These are phyloP conservation scores for Sesamia inferens DNA, from an alignment of 2,888 invertebrate species.

Conservation along the genomic window DNA sequence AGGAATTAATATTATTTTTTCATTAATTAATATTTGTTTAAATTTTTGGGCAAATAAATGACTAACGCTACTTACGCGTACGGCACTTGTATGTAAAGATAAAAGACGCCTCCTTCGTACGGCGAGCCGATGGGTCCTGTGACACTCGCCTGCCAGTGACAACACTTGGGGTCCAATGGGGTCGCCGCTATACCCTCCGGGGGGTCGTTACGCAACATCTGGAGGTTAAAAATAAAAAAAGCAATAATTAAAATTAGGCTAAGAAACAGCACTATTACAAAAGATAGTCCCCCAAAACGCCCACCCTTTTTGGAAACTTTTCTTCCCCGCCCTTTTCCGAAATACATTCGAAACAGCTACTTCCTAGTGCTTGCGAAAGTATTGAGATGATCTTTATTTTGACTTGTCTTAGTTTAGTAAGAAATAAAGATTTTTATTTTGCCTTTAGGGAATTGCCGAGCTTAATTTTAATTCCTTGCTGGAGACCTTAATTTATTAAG, in stretches of 20 bases:
- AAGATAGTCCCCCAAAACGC: too few species aligned
- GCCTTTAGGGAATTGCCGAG: neutral
- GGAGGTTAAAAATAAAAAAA: neutral
- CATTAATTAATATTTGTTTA: too few species aligned
- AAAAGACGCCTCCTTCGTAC: conserved; percentile 98
- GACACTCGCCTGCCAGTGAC: conserved; percentile 98
- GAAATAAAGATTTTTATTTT: neutral
- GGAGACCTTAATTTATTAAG: too few species aligned
- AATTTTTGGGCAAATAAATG: too few species aligned
- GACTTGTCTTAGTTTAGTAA: neutral
- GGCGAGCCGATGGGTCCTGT: conserved; percentile 97
- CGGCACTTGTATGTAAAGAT: conserved; percentile 96
- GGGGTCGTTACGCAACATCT: conserved; percentile 93
- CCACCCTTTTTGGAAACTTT: too few species aligned
- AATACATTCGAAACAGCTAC: too few species aligned
- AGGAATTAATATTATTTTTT: too few species aligned
- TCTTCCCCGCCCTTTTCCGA: too few species aligned
- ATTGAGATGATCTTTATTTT: neutral
- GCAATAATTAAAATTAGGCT: too few species aligned
- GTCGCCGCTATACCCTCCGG: conserved; percentile 96
- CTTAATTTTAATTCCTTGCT: too few species aligned
- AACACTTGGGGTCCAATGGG: conserved; percentile 94
- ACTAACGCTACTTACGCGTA: conserved; percentile 89
- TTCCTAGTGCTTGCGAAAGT: too few species aligned
- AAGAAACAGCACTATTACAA: too few species aligned